Evolutionary conservation across 2,113 vertebrate species (phyloP).

Genomic region (Pterophyllum scalare): DNA sequence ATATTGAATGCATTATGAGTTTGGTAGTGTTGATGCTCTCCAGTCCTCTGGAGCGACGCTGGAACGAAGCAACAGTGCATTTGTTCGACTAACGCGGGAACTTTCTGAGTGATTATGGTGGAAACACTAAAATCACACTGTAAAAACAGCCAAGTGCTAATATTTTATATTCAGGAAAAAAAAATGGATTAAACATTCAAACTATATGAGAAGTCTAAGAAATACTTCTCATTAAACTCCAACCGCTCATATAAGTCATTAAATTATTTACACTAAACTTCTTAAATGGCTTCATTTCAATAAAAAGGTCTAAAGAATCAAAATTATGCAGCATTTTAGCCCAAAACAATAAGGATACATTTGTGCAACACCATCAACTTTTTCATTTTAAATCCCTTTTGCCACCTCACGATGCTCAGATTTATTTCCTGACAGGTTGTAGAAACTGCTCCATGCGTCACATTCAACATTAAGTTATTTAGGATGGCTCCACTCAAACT

Average conservation of each 20-base stretch:
- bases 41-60: slow-evolving; percentile 15
- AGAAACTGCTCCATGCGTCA: neutral
- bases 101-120: neutral
- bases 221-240: neutral
- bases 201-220: neutral
- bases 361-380: neutral
- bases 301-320: neutral
- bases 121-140: neutral
- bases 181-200: neutral
- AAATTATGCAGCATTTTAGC: neutral
- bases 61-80: accelerated
- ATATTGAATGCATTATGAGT: neutral
- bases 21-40: neutral
- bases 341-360: neutral
- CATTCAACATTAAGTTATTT: neutral
- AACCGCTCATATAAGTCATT: neutral
- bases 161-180: neutral
- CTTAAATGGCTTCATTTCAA: neutral
- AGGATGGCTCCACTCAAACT: neutral
- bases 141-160: neutral
- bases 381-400: too few relatives aligned
- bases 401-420: neutral
- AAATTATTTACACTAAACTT: neutral
- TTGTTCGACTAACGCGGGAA: neutral
- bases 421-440: neutral